These are phyloP conservation scores for Cyaniris semiargus DNA, from an alignment of 2,888 invertebrate genomes.

Conservation along the genomic window DNA sequence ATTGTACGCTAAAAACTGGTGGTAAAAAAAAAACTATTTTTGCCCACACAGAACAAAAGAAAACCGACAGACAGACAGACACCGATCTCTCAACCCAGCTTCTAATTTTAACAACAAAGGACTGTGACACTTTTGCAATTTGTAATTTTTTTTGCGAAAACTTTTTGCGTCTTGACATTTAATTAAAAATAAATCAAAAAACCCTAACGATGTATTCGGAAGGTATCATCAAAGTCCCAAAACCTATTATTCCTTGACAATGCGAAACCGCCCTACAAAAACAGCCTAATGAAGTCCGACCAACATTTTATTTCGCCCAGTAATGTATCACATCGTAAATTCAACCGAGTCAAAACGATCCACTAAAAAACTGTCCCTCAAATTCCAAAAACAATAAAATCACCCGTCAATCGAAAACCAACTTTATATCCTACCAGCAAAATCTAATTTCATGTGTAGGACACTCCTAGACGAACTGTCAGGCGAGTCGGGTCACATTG, in stretches of 20 bases:
- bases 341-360: constrained; percentile 76
- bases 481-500: constrained; percentile 68
- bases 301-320: constrained; percentile 68
- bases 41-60: neutral
- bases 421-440: constrained; percentile 39
- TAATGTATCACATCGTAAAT: constrained; percentile 77
- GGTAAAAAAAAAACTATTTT: neutral
- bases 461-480: constrained; percentile 52
- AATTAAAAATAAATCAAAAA: constrained; percentile 26
- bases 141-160: constrained; percentile 1
- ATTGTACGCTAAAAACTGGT: neutral
- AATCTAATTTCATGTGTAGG: constrained; percentile 16
- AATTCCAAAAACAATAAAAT: constrained; percentile 47
- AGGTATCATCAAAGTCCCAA: constrained; percentile 59
- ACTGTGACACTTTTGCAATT: constrained; percentile 25
- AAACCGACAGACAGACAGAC: neutral
- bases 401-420: constrained; percentile 38
- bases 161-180: constrained; percentile 13
- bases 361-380: constrained; percentile 59
- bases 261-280: constrained; percentile 58
- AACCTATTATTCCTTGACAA: constrained; percentile 62
- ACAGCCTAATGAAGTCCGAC: constrained; percentile 71
- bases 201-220: constrained; percentile 46
- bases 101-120: neutral
- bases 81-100: constrained; percentile 1